Evolutionary conservation across 2,113 vertebrate species (phyloP).

Genomic region (Malaclemys terrapin): DNA sequence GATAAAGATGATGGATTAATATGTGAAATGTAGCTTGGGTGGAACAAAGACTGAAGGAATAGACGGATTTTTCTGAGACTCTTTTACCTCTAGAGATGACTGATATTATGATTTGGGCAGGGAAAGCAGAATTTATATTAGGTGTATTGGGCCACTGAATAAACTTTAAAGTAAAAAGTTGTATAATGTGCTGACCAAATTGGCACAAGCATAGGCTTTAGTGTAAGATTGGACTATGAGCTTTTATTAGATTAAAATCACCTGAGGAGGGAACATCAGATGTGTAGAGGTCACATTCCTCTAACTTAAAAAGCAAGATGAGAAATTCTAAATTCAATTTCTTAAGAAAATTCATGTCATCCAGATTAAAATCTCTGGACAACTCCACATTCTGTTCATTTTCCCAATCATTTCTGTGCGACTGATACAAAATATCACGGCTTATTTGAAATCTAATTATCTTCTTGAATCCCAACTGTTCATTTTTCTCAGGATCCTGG

Average conservation of each 20-base stretch:
- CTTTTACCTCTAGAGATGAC: neutral
- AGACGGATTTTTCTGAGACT: neutral
- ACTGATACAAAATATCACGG: neutral
- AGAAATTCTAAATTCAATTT: neutral
- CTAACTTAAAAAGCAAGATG: neutral
- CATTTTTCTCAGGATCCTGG: neutral
- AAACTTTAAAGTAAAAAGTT: neutral
- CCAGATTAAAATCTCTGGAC: neutral
- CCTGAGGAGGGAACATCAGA: neutral
- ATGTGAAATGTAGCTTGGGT: neutral
- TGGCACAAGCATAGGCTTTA: neutral
- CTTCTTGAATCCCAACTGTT: neutral
- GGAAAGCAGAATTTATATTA: neutral
- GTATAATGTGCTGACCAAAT: neutral
- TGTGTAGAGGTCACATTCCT: neutral
- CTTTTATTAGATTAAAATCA: neutral
- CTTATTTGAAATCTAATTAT: neutral
- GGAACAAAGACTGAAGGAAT: neutral
- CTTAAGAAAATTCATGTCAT: neutral
- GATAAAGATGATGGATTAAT: neutral
- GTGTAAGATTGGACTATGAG: neutral
- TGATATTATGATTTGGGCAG: neutral
- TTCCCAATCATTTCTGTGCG: neutral
- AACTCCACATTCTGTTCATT: neutral
- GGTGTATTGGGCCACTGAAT: neutral